Evolutionary conservation across 2,797 vertebrate species (phyloP).

Genomic region (Sebastes glaucus): DNA sequence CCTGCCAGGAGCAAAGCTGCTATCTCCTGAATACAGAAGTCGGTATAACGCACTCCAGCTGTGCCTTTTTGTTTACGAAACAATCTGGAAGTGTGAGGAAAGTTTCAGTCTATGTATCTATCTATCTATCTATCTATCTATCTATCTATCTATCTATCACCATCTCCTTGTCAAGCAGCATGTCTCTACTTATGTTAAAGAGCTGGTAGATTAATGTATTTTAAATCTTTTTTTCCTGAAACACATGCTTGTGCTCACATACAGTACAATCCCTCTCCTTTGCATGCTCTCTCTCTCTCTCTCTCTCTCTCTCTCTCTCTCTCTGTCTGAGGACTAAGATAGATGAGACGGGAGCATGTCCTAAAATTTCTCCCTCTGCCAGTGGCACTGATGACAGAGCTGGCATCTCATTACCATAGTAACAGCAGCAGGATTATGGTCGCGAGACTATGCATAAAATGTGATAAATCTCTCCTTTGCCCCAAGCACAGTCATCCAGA

Average conservation of each 20-base stretch:
- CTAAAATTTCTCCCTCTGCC: slow-evolving; percentile 62
- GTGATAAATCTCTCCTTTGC: slow-evolving; percentile 52
- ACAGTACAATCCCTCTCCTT: neutral
- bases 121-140: neutral
- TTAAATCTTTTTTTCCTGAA: neutral
- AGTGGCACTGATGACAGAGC: slow-evolving; percentile 52
- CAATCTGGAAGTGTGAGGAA: neutral
- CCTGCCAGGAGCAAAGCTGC: slow-evolving; percentile 26
- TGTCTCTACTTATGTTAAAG: neutral
- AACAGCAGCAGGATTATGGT: slow-evolving; percentile 64
- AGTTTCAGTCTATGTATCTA: neutral
- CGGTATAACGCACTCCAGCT: slow-evolving; percentile 27
- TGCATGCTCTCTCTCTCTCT: slow-evolving; percentile 5
- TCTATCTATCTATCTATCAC: neutral
- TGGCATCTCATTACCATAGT: slow-evolving; percentile 68
- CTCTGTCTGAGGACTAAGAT: slow-evolving; percentile 29
- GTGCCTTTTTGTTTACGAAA: neutral
- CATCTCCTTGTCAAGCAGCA: neutral
- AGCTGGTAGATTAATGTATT: neutral
- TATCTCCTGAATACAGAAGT: slow-evolving; percentile 57
- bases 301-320: neutral
- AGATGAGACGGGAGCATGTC: slow-evolving; percentile 61
- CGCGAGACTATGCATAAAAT: slow-evolving; percentile 58
- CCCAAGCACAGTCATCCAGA: slow-evolving; percentile 17
- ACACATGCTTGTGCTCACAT: neutral